Percentiles rank a stretch among this genome's conserved stretches.
Conservation (phyloP, 2,888 invertebrate species). For the Cartodere bifasciata region DNA sequence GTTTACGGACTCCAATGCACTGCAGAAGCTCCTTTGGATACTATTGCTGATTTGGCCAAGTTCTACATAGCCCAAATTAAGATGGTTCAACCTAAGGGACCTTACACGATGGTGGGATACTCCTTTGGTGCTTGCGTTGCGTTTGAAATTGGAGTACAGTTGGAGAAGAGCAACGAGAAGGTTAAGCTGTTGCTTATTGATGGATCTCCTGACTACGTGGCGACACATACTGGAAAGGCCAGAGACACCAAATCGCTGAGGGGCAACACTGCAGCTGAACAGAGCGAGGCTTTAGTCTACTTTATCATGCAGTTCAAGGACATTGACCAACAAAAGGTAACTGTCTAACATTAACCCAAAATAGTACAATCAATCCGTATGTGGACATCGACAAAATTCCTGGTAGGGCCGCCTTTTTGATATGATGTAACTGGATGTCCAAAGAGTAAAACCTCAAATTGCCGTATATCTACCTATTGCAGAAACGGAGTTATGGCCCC, state of each 20-base stretch:
- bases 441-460: too few species aligned
- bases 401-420: too few species aligned
- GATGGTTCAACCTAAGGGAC: slow-evolving; percentile 63
- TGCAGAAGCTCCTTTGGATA: slow-evolving; percentile 55
- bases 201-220: slow-evolving; percentile 76
- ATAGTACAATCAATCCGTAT: too few species aligned
- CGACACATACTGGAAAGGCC: slow-evolving; percentile 59
- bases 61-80: slow-evolving; percentile 64
- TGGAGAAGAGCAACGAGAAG: slow-evolving; percentile 51
- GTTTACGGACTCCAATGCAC: slow-evolving; percentile 89
- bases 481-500: too few species aligned
- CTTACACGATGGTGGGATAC: slow-evolving; percentile 85
- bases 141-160: slow-evolving; percentile 83
- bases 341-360: slow-evolving; percentile 13
- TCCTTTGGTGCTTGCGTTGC: slow-evolving; percentile 93
- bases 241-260: slow-evolving; percentile 42
- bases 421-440: too few species aligned
- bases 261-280: slow-evolving; percentile 44
- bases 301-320: slow-evolving; percentile 71
- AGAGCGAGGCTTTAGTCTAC: slow-evolving; percentile 65
- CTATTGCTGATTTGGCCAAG: slow-evolving; percentile 58
- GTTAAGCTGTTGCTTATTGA: slow-evolving; percentile 69
- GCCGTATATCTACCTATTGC: too few species aligned
- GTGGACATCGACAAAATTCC: too few species aligned
- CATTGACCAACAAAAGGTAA: slow-evolving; percentile 58